Conservation (phyloP, 2,797 vertebrate genomes). For the Gymnoscopelus microlampas region DNA sequence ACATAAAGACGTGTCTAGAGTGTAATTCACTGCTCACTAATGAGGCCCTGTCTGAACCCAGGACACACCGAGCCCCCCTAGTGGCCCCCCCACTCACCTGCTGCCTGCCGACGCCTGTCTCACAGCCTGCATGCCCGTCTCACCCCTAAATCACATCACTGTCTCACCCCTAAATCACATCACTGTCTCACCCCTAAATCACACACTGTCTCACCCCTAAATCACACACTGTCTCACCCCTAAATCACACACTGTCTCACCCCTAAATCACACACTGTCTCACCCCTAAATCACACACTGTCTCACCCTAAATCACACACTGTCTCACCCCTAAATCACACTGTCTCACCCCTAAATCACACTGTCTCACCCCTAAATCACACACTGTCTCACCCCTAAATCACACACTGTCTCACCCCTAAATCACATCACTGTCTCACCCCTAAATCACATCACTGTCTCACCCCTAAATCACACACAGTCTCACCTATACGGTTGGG, state of each 20-base stretch:
- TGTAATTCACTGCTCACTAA: conserved; percentile 90
- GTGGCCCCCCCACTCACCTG: conserved; percentile 76
- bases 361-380: no score
- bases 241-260: no score
- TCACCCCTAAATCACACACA: conserved; percentile 8
- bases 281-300: no score
- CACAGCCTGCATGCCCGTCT: conserved; percentile 13
- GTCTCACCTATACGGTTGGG: no score
- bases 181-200: conserved; percentile 19
- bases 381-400: no score
- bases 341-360: no score
- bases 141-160: conserved; percentile 16
- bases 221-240: conserved; percentile 11
- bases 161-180: conserved; percentile 18
- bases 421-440: conserved; percentile 22
- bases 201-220: conserved; percentile 25
- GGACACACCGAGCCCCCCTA: conserved; percentile 74
- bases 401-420: conserved; percentile 23
- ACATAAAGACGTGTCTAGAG: conserved; percentile 89
- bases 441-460: conserved; percentile 11
- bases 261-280: no score
- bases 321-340: no score
- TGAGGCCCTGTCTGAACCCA: conserved; percentile 86
- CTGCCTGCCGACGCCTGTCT: conserved; percentile 42
- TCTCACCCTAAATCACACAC: no score